These are phyloP conservation scores for Phthorimaea operculella DNA, from an alignment of 1,140 invertebrate genomes.

Conservation along the genomic window DNA sequence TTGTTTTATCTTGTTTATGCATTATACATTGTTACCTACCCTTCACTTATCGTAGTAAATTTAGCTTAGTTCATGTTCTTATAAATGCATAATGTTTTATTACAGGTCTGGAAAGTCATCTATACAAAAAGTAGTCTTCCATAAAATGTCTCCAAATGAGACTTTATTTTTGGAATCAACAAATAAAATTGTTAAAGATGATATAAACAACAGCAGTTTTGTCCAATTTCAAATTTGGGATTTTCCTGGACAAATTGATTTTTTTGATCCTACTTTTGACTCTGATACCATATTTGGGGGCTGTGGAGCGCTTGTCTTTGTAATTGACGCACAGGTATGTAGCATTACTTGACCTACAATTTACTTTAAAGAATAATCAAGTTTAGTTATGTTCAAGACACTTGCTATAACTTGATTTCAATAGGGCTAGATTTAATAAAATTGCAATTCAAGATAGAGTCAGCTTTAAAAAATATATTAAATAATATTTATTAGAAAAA, in stretches of 20 bases:
- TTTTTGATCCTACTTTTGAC: constrained; percentile 96
- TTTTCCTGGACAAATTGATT: constrained; percentile 98
- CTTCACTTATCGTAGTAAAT: too few relatives aligned
- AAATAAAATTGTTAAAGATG: constrained; percentile 98
- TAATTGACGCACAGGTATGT: constrained; percentile 96
- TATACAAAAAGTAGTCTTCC: constrained; percentile 99
- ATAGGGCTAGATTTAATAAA: too few relatives aligned
- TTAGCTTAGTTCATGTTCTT: too few relatives aligned
- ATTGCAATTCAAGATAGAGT: too few relatives aligned
- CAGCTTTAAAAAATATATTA: too few relatives aligned
- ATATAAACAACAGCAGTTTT: constrained; percentile 96
- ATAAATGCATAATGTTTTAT: constrained; percentile 18
- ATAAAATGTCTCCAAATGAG: constrained; percentile 99
- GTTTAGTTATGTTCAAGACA: constrained; percentile 1
- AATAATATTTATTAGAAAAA: too few relatives aligned
- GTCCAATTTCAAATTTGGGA: constrained; percentile 99
- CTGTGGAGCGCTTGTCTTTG: constrained; percentile 97
- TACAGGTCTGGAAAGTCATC: constrained; percentile 99
- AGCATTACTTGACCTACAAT: constrained; percentile 5
- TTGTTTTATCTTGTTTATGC: neutral
- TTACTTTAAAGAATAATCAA: constrained; percentile 2
- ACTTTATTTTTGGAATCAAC: constrained; percentile 99
- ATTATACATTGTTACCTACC: too few relatives aligned
- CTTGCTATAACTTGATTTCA: constrained; percentile 1
- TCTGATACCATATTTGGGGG: constrained; percentile 95